Evolutionary conservation across 2,113 vertebrate species (phyloP).

Genomic region (Dicerorhinus sumatrensis): DNA sequence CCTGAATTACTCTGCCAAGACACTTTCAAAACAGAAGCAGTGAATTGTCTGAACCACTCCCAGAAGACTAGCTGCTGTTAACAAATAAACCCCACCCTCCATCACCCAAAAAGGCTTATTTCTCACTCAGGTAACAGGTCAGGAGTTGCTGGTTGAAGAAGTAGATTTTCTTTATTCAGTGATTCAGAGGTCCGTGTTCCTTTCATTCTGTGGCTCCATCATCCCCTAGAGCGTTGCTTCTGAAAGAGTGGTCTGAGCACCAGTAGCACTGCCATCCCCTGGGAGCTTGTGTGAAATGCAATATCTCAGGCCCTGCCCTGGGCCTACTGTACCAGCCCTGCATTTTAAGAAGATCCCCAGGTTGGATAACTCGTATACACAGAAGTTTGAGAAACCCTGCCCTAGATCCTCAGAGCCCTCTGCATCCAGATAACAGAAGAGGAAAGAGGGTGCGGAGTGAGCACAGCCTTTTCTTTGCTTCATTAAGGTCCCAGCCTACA

Average conservation of each 20-base stretch:
- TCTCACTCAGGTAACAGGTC: background rate
- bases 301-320: background rate
- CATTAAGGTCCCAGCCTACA: background rate
- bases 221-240: background rate
- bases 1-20: background rate
- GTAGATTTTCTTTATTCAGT: background rate
- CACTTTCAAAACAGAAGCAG: background rate
- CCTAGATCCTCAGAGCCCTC: background rate
- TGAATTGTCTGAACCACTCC: background rate
- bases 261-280: background rate
- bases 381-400: background rate
- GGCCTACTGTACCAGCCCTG: background rate
- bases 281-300: background rate
- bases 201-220: background rate
- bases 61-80: background rate
- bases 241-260: background rate
- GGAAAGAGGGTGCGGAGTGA: too few relatives aligned
- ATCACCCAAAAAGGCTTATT: background rate
- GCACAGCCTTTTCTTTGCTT: background rate
- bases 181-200: background rate
- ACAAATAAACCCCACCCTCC: background rate
- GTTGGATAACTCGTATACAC: background rate
- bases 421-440: background rate
- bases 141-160: background rate
- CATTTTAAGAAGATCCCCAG: background rate